Percentiles rank a stretch among this genome's conserved stretches.
Conservation (phyloP, 2,888 invertebrate species). For the Diadegma fenestrale region DNA sequence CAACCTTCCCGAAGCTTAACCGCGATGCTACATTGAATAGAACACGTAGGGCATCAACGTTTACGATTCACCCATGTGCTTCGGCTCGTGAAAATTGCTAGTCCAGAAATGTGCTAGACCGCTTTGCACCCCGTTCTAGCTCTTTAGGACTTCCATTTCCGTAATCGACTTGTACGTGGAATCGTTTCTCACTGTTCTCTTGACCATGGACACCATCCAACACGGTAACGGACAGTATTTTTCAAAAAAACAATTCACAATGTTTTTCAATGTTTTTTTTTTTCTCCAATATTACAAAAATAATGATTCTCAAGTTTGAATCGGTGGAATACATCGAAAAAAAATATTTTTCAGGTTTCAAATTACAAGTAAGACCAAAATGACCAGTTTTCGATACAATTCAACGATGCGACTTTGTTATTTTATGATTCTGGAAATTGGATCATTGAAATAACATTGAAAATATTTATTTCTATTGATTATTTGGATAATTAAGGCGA, state of each 20-base stretch:
- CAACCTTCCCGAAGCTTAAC: background rate
- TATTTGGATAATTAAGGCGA: too few species aligned
- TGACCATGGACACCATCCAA: background rate
- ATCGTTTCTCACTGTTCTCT: conserved; percentile 4
- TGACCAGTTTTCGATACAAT: too few species aligned
- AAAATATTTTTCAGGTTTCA: too few species aligned
- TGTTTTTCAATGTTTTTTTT: background rate
- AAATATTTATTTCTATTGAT: too few species aligned
- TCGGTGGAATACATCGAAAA: too few species aligned
- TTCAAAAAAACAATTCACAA: background rate
- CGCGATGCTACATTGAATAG: conserved; percentile 14
- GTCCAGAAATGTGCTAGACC: conserved; percentile 11
- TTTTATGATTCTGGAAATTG: too few species aligned
- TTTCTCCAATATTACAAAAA: too few species aligned
- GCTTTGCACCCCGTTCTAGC: conserved; percentile 16
- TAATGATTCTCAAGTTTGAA: too few species aligned
- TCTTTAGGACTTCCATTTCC: conserved; percentile 1
- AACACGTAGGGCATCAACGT: conserved; percentile 23
- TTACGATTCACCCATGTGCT: conserved; percentile 15
- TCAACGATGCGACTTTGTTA: too few species aligned
- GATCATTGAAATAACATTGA: too few species aligned
- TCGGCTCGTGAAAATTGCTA: conserved; percentile 17
- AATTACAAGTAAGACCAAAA: too few species aligned
- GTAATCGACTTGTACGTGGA: conserved; percentile 8
- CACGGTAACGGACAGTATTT: background rate